phyloP scores from a whole-genome alignment of 2,888 invertebrate species.

The Notodonta ziczac region DNA sequence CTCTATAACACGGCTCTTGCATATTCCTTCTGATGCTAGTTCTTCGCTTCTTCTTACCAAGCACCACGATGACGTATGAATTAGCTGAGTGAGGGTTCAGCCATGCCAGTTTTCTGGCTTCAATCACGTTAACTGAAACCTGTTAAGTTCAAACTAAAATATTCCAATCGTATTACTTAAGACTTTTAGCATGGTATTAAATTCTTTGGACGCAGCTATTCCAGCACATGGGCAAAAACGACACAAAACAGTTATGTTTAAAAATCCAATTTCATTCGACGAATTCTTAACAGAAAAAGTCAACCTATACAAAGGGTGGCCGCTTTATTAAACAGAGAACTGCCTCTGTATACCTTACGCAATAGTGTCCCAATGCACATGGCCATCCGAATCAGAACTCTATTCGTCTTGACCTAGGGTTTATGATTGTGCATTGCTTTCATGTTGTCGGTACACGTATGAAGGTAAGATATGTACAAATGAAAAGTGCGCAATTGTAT shows the following conservation, averaged over 20 bases:
- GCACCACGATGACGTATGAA: constrained; percentile 85
- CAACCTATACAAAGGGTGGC: background rate
- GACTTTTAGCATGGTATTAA: too few relatives aligned
- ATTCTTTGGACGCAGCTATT: too few relatives aligned
- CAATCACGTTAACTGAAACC: constrained; percentile 87
- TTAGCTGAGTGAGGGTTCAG: constrained; percentile 82
- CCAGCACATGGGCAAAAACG: too few relatives aligned
- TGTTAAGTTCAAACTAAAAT: constrained; percentile 58
- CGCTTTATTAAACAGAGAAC: background rate
- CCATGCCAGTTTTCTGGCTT: constrained; percentile 85
- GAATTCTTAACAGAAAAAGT: background rate
- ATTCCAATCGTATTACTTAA: too few relatives aligned
- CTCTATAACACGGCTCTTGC: constrained; percentile 87
- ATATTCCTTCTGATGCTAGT: constrained; percentile 84
- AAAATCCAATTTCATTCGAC: background rate
- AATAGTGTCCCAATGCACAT: background rate
- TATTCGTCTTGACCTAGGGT: too few relatives aligned
- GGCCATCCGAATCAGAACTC: too few relatives aligned
- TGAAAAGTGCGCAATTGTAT: too few relatives aligned
- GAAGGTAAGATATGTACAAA: too few relatives aligned
- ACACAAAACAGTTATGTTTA: constrained; percentile 8
- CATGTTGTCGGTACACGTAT: too few relatives aligned
- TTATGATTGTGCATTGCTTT: too few relatives aligned
- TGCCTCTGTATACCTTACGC: background rate
- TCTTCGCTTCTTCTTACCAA: constrained; percentile 85